These are phyloP conservation scores for Globodera ellingtonae DNA, from an alignment of 1,140 invertebrate genomes.

Conservation along the genomic window DNA sequence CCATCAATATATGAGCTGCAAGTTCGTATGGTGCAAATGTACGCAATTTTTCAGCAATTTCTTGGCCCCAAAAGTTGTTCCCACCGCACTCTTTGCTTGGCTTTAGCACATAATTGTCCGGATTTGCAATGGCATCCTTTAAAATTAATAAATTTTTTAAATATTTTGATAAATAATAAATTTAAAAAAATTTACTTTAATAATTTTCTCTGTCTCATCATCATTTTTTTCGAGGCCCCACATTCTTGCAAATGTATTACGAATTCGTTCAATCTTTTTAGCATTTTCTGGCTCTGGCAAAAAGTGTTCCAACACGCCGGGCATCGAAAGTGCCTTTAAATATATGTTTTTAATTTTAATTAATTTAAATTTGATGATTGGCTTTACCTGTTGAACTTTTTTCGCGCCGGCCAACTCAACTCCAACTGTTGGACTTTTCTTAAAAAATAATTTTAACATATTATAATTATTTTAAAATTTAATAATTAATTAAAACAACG, in stretches of 20 bases:
- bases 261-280: conserved; percentile 70
- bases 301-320: conserved; percentile 77
- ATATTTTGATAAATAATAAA: neutral
- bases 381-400: conserved; percentile 68
- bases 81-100: conserved; percentile 82
- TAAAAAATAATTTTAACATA: neutral
- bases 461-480: too few species aligned
- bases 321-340: conserved; percentile 64
- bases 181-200: conserved; percentile 32
- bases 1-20: conserved; percentile 90
- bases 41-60: conserved; percentile 74
- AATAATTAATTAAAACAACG: too few species aligned
- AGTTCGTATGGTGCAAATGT: conserved; percentile 74
- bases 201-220: conserved; percentile 45
- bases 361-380: neutral
- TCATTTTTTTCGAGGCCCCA: conserved; percentile 77
- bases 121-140: conserved; percentile 78
- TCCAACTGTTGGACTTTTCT: conserved; percentile 89
- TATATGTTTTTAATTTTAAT: neutral
- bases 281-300: conserved; percentile 54
- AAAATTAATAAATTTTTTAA: neutral
- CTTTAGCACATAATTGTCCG: conserved; percentile 87
- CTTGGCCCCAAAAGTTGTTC: conserved; percentile 86
- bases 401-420: conserved; percentile 72
- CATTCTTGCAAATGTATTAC: conserved; percentile 83